Base-by-base conservation (phyloP, 2,797 vertebrate genomes). In the Gadopsis marmoratus region DNA sequence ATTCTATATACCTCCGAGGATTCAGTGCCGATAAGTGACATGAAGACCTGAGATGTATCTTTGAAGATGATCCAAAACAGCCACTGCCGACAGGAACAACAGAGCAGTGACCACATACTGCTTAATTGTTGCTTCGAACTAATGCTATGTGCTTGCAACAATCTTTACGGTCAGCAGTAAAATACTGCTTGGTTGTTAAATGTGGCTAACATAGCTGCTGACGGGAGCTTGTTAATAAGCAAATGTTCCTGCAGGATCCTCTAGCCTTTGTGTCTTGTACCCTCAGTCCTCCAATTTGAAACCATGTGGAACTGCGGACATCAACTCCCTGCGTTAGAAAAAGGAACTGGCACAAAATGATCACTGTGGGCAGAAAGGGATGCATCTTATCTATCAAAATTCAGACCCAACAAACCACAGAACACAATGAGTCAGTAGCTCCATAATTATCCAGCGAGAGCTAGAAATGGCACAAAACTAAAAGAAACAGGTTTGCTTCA, bases 361-460 rank as follows among this genome's bases (percentile, higher is more conserved):
- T 61, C 21, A 21, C 50, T 31, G 12, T 19, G 16, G 6, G 21
- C 54, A 37, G 33, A 58, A 26, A 50, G 10, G 1, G 23, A 60
- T 60, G 19, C 55, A 58, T 37, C 37, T 58, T 62, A 67, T 62
- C 21, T 43, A 37, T 62, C 39, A 54, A 74, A 59, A 21, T 74
- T 69, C 58, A 65, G 31, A 78, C 59, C 23, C 9, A 45, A 69
- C 21, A 73, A 67, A 45, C 29, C 13, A 41, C 21, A 74, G 26
- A 54, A 33, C n/a, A 61, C 26, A 71, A 35, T 66, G 21, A 66
- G 39, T 41, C 26, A 65, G 65, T 55, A 47, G 47, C 53, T 41
- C 12, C 3, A 13, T 12, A 47, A 53, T 62, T 61, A 66, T 54
- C 45, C 50, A 71, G 19, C 47, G 37, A 65, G 9, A 54, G 53